Conservation (phyloP, 2,113 vertebrate genomes). For the Megalops atlanticus region DNA sequence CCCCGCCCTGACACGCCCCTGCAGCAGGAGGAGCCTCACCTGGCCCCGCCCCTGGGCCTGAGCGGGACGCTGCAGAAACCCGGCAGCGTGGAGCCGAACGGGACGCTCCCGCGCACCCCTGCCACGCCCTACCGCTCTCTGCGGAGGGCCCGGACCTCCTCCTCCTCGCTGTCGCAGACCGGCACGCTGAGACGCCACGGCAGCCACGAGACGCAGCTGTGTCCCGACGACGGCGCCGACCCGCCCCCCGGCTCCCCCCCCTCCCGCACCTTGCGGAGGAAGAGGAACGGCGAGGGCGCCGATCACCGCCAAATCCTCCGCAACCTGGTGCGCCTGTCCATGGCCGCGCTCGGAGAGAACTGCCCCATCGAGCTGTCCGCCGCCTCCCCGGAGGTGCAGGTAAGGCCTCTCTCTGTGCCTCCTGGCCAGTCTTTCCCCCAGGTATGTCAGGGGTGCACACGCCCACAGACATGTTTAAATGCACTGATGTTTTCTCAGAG, state of each 20-base stretch:
- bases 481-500: too few relatives aligned
- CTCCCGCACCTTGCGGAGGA: conserved; percentile 60
- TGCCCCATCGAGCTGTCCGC: conserved; percentile 75
- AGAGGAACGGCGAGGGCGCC: conserved; percentile 63
- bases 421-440: not conserved
- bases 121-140: conserved; percentile 58
- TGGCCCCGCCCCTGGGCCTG: conserved; percentile 51
- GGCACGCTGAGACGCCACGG: conserved; percentile 62
- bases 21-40: conserved; percentile 55
- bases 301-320: conserved; percentile 80
- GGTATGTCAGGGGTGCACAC: too few relatives aligned
- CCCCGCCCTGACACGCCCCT: conserved; percentile 35
- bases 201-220: conserved; percentile 37
- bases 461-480: not conserved
- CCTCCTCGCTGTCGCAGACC: conserved; percentile 46
- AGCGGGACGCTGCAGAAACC: conserved; percentile 64
- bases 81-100: conserved; percentile 63
- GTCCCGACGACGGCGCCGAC: conserved; percentile 9
- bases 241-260: conserved; percentile 19
- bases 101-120: conserved; percentile 54
- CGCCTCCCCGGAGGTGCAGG: conserved; percentile 90
- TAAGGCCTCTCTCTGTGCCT: conserved; percentile 57
- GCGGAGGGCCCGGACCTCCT: conserved; percentile 61
- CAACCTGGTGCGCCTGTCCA: conserved; percentile 87
- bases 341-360: conserved; percentile 87